These are phyloP conservation scores for Ephydatia muelleri DNA, from an alignment of 37 sponge, comb jelly and placozoan genomes.

Conservation along the genomic window DNA sequence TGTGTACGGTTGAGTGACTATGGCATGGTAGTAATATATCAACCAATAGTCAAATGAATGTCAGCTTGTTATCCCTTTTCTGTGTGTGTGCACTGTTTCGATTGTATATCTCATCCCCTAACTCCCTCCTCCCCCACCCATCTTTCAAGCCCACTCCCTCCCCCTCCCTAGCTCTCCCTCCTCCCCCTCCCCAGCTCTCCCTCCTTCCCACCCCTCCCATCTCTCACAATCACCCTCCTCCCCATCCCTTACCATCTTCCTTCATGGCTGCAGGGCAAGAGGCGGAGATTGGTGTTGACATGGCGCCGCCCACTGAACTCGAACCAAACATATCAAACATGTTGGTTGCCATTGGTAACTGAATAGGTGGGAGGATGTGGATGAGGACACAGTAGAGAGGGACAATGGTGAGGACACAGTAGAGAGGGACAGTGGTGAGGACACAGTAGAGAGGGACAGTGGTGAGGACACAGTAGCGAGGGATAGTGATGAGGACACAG, in stretches of 20 bases:
- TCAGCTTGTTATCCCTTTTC: too few relatives aligned
- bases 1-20: too few relatives aligned
- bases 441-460: background rate
- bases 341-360: conserved; percentile 61
- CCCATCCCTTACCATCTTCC: conserved; percentile 12
- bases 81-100: too few relatives aligned
- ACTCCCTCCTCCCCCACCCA: too few relatives aligned
- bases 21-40: too few relatives aligned
- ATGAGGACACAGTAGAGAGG: background rate
- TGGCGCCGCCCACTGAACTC: conserved; percentile 9
- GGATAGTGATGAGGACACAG: background rate
- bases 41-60: too few relatives aligned
- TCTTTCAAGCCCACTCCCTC: too few relatives aligned
- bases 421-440: background rate
- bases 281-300: conserved; percentile 45
- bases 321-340: conserved; percentile 66
- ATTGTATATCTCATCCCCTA: too few relatives aligned
- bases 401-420: background rate
- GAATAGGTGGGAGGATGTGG: conserved; percentile 9
- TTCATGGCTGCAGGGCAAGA: conserved; percentile 54
- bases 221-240: background rate
- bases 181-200: background rate
- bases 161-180: too few relatives aligned
- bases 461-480: conserved; percentile 1
- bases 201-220: background rate